Evolutionary conservation across 2,888 invertebrate species (phyloP), one percentile per base, ranked within the genome.

Genomic region (Lordiphosa andalusiaca): DNA sequence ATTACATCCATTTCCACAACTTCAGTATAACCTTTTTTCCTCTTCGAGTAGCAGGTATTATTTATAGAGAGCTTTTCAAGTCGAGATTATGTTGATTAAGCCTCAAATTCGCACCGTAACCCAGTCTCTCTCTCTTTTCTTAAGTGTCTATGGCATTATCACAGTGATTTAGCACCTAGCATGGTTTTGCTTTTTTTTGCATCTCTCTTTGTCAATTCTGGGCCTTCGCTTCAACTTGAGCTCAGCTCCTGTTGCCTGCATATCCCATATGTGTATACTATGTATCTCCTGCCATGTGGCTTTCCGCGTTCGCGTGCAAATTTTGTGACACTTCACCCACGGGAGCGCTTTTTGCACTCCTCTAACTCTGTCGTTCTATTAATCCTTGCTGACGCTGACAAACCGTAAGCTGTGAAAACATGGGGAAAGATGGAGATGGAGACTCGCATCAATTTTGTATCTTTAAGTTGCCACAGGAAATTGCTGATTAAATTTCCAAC

Each of bases 271-370:
- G 16, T 16, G 39, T 39, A 19, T 39, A 30, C 30, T 39, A 13
- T 57, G 62, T 73, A 54, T 58, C 60, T 73, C 51, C 59, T 66
- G 66, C 68, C 63, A 65, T 80, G 83, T 69, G 77, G 76, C 71
- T 65, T 76, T 67, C 57, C 77, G 71, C 73, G 76, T 68, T 72
- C 70, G 83, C 83, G 83, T 78, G 74, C 70, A 69, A 82, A 77
- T 77, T 78, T 71, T 78, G 71, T 83, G 83, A 83, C 83, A 83
- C 72, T 71, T 83, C 81, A 75, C 83, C 77, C 85, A 77, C 75
- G 81, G 83, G 85, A 83, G 58, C 67, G 67, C 55, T 67, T 69
- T 59, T 64, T 62, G 62, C 64, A 64, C 36, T 64, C 49, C 10
- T 49, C 48, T 57, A 47, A 59, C 60, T 50, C 37, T 56, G 33